Base-by-base conservation (phyloP, 2,888 invertebrate species). In the Eupeodes latifasciatus region DNA sequence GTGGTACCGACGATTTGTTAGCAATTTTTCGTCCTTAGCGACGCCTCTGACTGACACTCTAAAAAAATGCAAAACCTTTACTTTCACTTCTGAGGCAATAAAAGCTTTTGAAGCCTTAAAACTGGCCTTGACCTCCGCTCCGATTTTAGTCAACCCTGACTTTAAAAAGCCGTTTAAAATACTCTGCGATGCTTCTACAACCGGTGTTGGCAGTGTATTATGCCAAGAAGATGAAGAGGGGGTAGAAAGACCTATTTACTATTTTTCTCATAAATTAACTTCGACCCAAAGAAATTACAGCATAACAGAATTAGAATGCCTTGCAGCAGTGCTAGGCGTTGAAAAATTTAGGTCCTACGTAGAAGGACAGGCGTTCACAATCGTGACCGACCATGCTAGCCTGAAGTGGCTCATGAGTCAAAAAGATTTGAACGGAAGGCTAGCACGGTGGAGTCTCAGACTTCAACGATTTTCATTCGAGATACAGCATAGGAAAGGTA, bases 1-100 rank as follows among this genome's bases (percentile, higher is more conserved):
- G 0, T 74, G 74, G 74, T 74, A 74, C 44, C 19, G 59, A 27
- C 40, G 74, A 16, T 53, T 53, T 14, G 53, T 53, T 53, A 53
- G 14, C 14, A 53, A 53, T 7, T 36, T 36, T 36, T 36, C 36
- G 7, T 36, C 36, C 36, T 36, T 36, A 36, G 36, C 36, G 1
- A 53, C 53, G 4, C 53, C 53, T 14, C 14, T 53, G 53, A 53
- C 53, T 14, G 53, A 53, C 4, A 53, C 36, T 36, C 36, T 36
- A 5, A 36, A 36, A 36, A 36, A 36, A 36, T 36, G 36, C 36
- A 36, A 36, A 36, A 36, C 36, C 2, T 36, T 36, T 36, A 36
- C 36, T 36, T 36, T 36, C 36, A 36, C 36, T 36, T 36, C 36
- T 36, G 36, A 36, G 36, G 36, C 36, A 36, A 36, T 36, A 7